Percentiles rank a stretch among this genome's conserved stretches.
phyloP scores from a whole-genome alignment of 2,797 vertebrate genomes.

The Astyanax mexicanus region DNA sequence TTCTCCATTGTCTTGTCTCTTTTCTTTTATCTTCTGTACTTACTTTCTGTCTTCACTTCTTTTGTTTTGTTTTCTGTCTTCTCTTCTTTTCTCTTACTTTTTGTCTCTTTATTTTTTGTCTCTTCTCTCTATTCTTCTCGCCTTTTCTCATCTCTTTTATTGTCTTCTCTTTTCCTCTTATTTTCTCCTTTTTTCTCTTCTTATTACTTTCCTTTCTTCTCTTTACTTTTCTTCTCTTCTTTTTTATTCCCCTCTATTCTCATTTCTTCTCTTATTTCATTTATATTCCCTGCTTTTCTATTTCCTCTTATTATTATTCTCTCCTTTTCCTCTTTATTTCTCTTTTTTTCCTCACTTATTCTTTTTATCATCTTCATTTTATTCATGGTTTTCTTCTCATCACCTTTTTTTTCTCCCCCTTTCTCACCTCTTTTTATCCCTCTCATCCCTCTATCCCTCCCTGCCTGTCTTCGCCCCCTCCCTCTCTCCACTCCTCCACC shows the following conservation, averaged over 20 bases:
- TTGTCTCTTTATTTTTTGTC: neutral
- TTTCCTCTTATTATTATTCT: neutral
- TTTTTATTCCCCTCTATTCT: neutral
- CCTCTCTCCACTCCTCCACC: slow-evolving; percentile 57
- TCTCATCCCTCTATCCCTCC: neutral
- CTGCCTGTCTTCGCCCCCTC: slow-evolving; percentile 32
- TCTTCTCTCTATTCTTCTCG: neutral
- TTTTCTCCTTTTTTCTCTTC: too few species aligned
- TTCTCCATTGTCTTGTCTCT: neutral
- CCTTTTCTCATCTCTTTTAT: neutral
- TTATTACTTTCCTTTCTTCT: too few species aligned
- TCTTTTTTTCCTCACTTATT: neutral
- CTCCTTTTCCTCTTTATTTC: neutral
- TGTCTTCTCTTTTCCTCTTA: slow-evolving; percentile 36
- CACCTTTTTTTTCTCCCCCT: neutral
- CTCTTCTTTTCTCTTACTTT: neutral
- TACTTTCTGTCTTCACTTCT: neutral
- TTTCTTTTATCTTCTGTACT: neutral
- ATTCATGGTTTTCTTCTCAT: neutral
- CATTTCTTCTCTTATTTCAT: neutral
- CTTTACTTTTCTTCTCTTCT: too few species aligned
- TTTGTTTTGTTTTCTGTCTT: neutral
- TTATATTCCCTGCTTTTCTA: neutral
- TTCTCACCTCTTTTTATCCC: neutral
- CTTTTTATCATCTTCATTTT: neutral